Evolutionary conservation across 35 echinoderm and acorn worm species (phyloP).

Genomic region (Lytechinus pictus): DNA sequence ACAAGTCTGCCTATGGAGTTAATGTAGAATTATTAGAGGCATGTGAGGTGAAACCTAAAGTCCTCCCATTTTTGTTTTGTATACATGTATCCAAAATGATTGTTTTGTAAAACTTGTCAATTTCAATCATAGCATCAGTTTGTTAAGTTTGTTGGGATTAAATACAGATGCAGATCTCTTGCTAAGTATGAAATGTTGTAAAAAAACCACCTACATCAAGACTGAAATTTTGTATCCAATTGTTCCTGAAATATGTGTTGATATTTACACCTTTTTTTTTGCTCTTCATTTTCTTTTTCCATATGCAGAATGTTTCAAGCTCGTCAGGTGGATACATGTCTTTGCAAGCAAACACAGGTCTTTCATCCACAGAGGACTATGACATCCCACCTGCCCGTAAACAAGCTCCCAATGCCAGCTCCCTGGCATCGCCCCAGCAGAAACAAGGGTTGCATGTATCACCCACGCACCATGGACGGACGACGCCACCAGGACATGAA

Average conservation of each 20-base stretch:
- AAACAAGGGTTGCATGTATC: neutral
- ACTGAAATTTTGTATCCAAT: neutral
- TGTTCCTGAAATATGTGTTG: too few relatives aligned
- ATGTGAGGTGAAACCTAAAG: neutral
- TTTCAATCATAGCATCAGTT: too few relatives aligned
- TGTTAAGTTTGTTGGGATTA: too few relatives aligned
- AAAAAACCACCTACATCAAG: neutral
- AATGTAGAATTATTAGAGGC: neutral
- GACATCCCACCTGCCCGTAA: constrained; percentile 72
- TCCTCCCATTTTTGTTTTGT: neutral
- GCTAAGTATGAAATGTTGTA: neutral
- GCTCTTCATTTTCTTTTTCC: constrained; percentile 24
- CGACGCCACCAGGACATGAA: constrained; percentile 58
- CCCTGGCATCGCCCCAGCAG: neutral
- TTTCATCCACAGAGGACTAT: constrained; percentile 65
- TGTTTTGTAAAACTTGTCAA: neutral
- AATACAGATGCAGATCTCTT: too few relatives aligned
- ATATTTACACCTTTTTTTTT: neutral
- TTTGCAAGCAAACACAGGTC: neutral
- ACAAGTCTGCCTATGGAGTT: neutral
- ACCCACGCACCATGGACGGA: constrained; percentile 59
- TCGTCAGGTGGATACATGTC: constrained; percentile 14
- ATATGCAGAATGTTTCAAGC: neutral
- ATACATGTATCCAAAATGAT: neutral
- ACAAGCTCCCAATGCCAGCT: constrained; percentile 5